Evolutionary conservation across 2,113 vertebrate genomes (phyloP).

Genomic region (Percopsis transmontana): DNA sequence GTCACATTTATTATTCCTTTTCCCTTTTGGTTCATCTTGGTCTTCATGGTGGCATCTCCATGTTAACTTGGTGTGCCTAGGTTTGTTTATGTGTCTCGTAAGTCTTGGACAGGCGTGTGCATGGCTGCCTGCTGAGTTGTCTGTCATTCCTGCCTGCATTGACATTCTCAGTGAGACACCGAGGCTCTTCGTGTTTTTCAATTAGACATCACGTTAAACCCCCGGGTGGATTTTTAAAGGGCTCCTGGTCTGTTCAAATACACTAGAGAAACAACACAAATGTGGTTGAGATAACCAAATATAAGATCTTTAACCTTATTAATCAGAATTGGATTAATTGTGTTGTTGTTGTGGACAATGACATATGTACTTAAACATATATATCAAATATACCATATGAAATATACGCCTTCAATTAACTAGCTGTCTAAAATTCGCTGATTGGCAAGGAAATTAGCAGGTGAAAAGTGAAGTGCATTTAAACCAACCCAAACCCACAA

Average conservation of each 20-base stretch:
- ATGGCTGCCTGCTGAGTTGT: conserved; percentile 59
- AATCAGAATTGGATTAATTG: too few species aligned
- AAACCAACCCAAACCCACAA: too few species aligned
- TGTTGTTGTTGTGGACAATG: too few species aligned
- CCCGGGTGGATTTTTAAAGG: conserved; percentile 67
- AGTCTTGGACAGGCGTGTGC: conserved; percentile 62
- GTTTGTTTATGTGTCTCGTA: conserved; percentile 67
- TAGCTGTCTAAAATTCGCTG: too few species aligned
- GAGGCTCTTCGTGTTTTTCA: conserved; percentile 73
- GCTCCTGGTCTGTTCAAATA: conserved; percentile 59
- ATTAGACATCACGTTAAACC: conserved; percentile 70
- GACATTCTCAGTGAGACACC: conserved; percentile 71
- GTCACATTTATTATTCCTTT: conserved; percentile 36
- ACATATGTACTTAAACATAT: too few species aligned
- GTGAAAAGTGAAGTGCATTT: too few species aligned
- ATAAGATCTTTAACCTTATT: too few species aligned
- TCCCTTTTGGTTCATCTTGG: conserved; percentile 23
- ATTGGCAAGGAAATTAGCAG: too few species aligned
- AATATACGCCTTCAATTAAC: too few species aligned
- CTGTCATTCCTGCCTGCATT: conserved; percentile 67
- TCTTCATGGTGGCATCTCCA: conserved; percentile 39
- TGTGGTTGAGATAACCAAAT: neutral
- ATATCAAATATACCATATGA: too few species aligned
- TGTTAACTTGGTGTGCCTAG: conserved; percentile 41
- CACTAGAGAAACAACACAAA: conserved; percentile 31